These are phyloP conservation scores for Dryobates pubescens DNA, from an alignment of 2,797 vertebrate species.

Conservation along the genomic window DNA sequence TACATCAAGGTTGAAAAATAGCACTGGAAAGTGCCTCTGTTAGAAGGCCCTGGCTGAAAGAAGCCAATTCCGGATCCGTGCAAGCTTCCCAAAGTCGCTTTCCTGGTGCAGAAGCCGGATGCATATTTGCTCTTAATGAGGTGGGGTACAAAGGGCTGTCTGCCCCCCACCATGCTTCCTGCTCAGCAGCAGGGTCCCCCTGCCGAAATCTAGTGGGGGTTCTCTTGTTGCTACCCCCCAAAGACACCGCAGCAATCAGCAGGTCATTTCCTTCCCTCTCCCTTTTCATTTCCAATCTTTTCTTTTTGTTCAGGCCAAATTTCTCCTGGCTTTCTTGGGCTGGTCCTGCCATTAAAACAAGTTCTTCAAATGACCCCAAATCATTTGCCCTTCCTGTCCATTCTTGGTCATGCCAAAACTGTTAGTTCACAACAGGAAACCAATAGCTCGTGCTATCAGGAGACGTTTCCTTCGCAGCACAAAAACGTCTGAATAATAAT, in stretches of 20 bases:
- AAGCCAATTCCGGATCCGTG: not conserved
- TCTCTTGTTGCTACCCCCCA: not conserved
- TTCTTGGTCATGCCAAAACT: constrained; percentile 76
- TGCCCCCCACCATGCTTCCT: not conserved
- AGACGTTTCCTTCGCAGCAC: constrained; percentile 89
- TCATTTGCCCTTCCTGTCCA: constrained; percentile 77
- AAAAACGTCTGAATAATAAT: constrained; percentile 87
- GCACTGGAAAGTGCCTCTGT: not conserved
- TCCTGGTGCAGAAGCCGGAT: constrained; percentile 47
- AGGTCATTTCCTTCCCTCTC: not conserved
- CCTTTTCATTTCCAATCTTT: not conserved
- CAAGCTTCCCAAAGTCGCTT: constrained; percentile 55
- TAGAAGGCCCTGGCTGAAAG: not conserved
- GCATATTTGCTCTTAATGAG: constrained; percentile 56
- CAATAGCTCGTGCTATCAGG: constrained; percentile 89
- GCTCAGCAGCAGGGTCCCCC: not conserved
- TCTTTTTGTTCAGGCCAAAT: not conserved
- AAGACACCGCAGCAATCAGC: not conserved
- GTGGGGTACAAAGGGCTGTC: constrained; percentile 41
- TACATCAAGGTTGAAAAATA: not conserved
- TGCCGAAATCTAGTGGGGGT: not conserved
- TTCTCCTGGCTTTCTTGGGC: constrained; percentile 1
- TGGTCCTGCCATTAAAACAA: constrained; percentile 51
- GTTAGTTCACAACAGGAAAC: constrained; percentile 93
- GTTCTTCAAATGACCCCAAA: constrained; percentile 67